These are phyloP conservation scores for Octopus bimaculoides DNA, from an alignment of 1,140 invertebrate species.

Conservation along the genomic window DNA sequence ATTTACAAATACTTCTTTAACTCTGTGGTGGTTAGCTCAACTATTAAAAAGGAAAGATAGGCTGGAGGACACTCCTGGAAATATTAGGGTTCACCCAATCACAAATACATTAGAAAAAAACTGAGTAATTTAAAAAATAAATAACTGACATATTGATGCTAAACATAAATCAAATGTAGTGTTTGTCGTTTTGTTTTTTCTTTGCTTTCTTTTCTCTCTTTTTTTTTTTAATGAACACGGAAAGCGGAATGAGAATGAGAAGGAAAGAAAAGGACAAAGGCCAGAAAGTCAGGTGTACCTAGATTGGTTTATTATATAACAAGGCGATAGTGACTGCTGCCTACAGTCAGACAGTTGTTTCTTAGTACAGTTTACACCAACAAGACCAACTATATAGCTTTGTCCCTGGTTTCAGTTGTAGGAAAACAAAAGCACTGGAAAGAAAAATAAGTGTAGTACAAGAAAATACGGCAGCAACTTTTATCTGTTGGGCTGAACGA, in stretches of 20 bases:
- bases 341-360: not conserved
- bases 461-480: not conserved
- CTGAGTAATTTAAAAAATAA: too few species aligned
- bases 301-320: conserved; percentile 7
- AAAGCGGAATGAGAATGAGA: not conserved
- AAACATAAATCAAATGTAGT: too few species aligned
- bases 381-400: not conserved
- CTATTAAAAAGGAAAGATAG: too few species aligned
- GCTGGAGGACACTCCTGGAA: too few species aligned
- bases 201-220: too few species aligned
- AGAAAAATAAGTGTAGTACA: conserved; percentile 3
- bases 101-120: too few species aligned
- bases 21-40: too few species aligned
- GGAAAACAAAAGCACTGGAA: conserved; percentile 9
- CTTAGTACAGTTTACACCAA: not conserved
- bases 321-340: conserved; percentile 2
- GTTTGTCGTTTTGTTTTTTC: too few species aligned
- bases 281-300: not conserved
- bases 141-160: too few species aligned
- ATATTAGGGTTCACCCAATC: too few species aligned
- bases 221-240: too few species aligned
- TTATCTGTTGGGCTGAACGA: not conserved
- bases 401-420: not conserved
- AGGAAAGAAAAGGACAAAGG: not conserved
- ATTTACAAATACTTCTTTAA: too few species aligned